phyloP scores from a whole-genome alignment of 1,140 invertebrate species.

The Notospermus geniculatus region DNA sequence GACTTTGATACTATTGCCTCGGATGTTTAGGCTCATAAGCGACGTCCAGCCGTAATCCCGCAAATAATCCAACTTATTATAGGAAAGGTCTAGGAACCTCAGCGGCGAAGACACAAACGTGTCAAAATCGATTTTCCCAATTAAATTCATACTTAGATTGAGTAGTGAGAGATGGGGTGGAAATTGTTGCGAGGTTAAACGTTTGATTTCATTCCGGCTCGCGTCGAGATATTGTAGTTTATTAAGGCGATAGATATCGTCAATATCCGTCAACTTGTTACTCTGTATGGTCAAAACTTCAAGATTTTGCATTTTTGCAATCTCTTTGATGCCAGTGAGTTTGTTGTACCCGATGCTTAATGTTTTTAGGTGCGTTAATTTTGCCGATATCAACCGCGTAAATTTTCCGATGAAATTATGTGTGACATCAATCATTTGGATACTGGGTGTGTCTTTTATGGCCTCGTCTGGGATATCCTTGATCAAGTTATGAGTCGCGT shows the following conservation, averaged over 20 bases:
- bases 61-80: constrained; percentile 31
- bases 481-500: background rate
- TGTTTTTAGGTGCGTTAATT: background rate
- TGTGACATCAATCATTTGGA: background rate
- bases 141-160: constrained; percentile 40
- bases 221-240: constrained; percentile 30
- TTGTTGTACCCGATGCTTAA: constrained; percentile 32
- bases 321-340: constrained; percentile 23
- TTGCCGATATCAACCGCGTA: background rate
- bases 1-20: constrained; percentile 28
- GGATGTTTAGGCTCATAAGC: constrained; percentile 30
- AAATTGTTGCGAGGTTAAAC: constrained; percentile 30
- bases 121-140: constrained; percentile 24
- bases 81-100: constrained; percentile 39
- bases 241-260: constrained; percentile 21
- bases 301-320: constrained; percentile 26
- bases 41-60: constrained; percentile 32
- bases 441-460: background rate
- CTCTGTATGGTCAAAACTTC: constrained; percentile 23
- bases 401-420: background rate
- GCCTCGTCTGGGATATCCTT: background rate
- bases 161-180: constrained; percentile 22
- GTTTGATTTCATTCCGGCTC: constrained; percentile 31
- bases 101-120: constrained; percentile 36
- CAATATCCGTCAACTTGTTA: constrained; percentile 31